Percentiles rank a stretch among this genome's conserved stretches.
Evolutionary conservation across 1,140 invertebrate genomes (phyloP).

Genomic region (Druon quercuslanigerum): DNA sequence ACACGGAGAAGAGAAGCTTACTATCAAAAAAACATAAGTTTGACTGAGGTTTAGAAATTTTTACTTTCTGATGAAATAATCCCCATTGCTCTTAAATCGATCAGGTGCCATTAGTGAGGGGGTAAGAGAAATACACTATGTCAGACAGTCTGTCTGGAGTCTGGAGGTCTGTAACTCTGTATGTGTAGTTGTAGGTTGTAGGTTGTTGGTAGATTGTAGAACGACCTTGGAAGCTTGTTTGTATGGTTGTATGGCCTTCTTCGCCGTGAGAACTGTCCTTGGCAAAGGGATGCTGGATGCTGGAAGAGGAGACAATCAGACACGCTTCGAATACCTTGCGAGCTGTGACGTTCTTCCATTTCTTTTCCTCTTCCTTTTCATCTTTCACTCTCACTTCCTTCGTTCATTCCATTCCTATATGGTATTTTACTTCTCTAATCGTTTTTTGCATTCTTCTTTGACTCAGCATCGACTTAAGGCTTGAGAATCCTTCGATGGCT

Average conservation of each 20-base stretch:
- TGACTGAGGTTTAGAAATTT: too few relatives aligned
- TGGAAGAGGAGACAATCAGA: conserved; percentile 60
- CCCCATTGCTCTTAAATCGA: too few relatives aligned
- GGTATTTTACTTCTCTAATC: conserved; percentile 20
- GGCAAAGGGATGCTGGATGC: conserved; percentile 47
- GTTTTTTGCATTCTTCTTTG: conserved; percentile 15
- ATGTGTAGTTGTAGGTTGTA: conserved; percentile 10
- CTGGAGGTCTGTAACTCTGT: not conserved
- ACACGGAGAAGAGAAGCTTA: too few relatives aligned
- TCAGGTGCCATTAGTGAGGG: not conserved
- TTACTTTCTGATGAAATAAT: too few relatives aligned
- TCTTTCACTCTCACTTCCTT: conserved; percentile 22
- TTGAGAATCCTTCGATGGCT: not conserved
- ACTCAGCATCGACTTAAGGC: not conserved
- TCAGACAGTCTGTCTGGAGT: not conserved
- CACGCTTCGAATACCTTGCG: conserved; percentile 51
- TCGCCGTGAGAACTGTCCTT: conserved; percentile 24
- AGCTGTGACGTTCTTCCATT: conserved; percentile 32
- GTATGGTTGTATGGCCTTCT: not conserved
- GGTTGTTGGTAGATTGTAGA: not conserved
- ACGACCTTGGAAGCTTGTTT: conserved; percentile 23
- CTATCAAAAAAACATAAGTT: too few relatives aligned
- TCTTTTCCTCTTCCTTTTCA: conserved; percentile 13
- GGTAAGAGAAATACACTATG: not conserved
- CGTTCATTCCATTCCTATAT: not conserved